phyloP scores from a whole-genome alignment of 2,113 vertebrate species.

The Emydura subglobosa region DNA sequence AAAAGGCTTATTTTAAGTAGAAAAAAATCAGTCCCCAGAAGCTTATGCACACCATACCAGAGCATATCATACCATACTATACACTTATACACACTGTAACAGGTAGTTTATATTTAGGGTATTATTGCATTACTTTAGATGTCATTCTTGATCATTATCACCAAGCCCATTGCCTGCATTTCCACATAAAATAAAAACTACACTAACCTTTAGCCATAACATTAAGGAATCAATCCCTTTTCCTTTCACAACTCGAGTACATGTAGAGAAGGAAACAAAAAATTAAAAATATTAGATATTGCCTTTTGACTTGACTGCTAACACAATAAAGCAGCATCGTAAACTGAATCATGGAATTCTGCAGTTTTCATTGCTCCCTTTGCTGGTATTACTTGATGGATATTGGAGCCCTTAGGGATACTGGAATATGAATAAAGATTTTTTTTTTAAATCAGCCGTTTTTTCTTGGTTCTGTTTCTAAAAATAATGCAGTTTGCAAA shows the following conservation, averaged over 20 bases:
- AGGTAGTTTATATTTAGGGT: conserved; percentile 22
- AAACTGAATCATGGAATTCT: conserved; percentile 79
- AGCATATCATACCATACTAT: not conserved
- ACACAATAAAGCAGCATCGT: conserved; percentile 77
- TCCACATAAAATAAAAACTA: conserved; percentile 54
- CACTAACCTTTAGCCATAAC: conserved; percentile 47
- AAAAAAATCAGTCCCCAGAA: not conserved
- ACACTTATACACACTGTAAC: not conserved
- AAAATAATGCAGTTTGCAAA: conserved; percentile 92
- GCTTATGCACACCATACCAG: not conserved
- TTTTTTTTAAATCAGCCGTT: conserved; percentile 80
- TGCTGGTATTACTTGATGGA: conserved; percentile 86
- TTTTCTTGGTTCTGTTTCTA: conserved; percentile 84
- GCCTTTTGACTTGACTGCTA: conserved; percentile 80
- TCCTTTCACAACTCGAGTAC: conserved; percentile 46
- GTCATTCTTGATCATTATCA: conserved; percentile 51
- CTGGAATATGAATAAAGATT: conserved; percentile 97
- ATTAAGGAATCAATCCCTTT: conserved; percentile 49
- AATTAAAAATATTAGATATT: conserved; percentile 80
- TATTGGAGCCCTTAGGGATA: conserved; percentile 90
- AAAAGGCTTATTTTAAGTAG: not conserved
- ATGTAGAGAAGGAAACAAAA: conserved; percentile 66
- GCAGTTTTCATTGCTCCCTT: conserved; percentile 80
- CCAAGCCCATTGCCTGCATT: conserved; percentile 24
- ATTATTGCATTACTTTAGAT: conserved; percentile 17